Conservation (phyloP, 2,113 vertebrate genomes). For the Mystacornis crossleyi region DNA sequence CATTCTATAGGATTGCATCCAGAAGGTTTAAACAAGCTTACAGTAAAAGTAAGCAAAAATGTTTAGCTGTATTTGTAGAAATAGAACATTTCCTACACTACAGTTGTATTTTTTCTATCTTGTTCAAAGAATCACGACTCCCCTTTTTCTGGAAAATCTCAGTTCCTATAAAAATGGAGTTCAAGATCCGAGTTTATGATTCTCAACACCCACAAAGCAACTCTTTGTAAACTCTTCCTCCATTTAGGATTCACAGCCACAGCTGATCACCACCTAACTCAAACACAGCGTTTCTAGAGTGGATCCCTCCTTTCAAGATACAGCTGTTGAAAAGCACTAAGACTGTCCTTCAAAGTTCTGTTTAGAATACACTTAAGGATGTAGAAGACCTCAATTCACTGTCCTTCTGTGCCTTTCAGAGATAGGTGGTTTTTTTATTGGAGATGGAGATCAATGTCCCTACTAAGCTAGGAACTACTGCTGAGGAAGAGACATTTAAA, state of each 20-base stretch:
- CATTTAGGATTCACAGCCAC: not conserved
- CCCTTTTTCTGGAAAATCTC: not conserved
- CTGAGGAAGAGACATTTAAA: not conserved
- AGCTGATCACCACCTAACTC: not conserved
- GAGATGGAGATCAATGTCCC: accelerated
- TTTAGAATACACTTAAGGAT: not conserved
- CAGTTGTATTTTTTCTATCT: not conserved
- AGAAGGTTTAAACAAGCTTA: not conserved
- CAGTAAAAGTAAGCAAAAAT: not conserved
- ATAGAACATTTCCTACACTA: not conserved
- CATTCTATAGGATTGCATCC: not conserved
- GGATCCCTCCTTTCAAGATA: not conserved
- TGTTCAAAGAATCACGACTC: not conserved
- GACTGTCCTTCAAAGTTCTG: not conserved
- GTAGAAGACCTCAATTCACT: not conserved
- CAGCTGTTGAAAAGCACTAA: not conserved
- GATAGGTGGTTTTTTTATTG: accelerated
- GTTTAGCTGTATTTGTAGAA: not conserved
- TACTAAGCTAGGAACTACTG: not conserved
- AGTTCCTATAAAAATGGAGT: not conserved
- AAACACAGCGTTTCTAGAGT: not conserved
- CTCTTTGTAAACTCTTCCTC: not conserved
- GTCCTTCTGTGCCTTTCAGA: not conserved
- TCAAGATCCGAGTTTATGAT: not conserved
- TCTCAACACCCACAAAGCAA: not conserved